Evolutionary conservation across 2,113 vertebrate genomes (phyloP).

Genomic region (Ardeotis arabs): DNA sequence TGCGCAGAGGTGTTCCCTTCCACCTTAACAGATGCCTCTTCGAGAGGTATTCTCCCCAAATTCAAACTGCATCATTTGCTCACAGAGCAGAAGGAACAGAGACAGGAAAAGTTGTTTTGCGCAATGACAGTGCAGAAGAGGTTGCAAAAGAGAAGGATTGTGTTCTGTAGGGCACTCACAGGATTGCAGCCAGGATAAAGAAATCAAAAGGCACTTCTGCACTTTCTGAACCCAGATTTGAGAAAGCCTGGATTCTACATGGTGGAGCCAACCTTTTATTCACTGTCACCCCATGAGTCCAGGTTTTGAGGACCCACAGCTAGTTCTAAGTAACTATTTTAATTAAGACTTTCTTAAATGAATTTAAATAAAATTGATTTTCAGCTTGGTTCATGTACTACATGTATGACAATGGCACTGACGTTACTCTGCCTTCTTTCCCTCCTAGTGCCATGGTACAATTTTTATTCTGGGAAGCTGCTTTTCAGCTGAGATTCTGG

Average conservation of each 20-base stretch:
- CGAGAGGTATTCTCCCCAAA: neutral
- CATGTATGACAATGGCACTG: neutral
- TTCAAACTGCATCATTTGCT: neutral
- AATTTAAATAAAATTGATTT: neutral
- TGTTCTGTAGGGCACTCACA: neutral
- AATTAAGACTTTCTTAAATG: neutral
- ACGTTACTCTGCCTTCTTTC: neutral
- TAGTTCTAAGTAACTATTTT: neutral
- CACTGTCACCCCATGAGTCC: neutral
- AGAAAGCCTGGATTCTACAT: neutral
- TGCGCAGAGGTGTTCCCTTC: neutral
- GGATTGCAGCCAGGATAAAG: neutral
- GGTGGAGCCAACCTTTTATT: neutral
- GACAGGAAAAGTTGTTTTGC: neutral
- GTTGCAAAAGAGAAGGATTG: neutral
- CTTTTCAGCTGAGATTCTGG: slow-evolving; percentile 36
- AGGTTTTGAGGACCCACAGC: neutral
- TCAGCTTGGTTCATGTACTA: neutral
- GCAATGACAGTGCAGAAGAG: neutral
- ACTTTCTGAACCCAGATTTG: neutral
- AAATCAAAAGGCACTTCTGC: neutral
- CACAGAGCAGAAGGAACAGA: neutral
- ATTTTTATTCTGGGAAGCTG: neutral
- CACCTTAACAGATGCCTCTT: neutral
- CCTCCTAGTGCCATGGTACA: neutral